phyloP scores from a whole-genome alignment of 2,888 invertebrate genomes.

The Heteromyza rotundicornis region DNA sequence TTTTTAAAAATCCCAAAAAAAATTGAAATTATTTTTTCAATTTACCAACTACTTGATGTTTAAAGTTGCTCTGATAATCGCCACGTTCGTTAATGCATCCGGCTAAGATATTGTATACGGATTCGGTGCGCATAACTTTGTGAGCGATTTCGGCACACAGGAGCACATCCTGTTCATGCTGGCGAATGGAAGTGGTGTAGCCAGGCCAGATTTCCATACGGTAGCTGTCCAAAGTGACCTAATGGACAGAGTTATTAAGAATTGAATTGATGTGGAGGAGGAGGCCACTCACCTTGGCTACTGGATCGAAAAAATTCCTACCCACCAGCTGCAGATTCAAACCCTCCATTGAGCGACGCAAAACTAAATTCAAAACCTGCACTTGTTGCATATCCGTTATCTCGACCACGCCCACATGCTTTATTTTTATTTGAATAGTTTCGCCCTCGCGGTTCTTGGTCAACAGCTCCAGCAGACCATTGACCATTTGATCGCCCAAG shows the following conservation, averaged over 20 bases:
- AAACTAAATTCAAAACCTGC: slow-evolving; percentile 79
- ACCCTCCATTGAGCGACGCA: slow-evolving; percentile 67
- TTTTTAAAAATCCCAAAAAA: no score
- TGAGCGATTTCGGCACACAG: slow-evolving; percentile 82
- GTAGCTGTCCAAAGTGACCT: slow-evolving; percentile 39
- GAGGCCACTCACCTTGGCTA: slow-evolving; percentile 70
- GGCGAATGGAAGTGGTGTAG: slow-evolving; percentile 81
- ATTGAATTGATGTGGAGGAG: no score
- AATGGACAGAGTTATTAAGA: no score
- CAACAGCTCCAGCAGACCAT: slow-evolving; percentile 68
- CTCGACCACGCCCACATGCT: slow-evolving; percentile 69
- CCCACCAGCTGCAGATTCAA: slow-evolving; percentile 74
- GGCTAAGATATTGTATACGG: slow-evolving; percentile 70
- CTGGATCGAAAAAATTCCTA: slow-evolving; percentile 75
- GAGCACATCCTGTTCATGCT: slow-evolving; percentile 79
- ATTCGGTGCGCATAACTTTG: slow-evolving; percentile 83
- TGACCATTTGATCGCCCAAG: slow-evolving; percentile 57
- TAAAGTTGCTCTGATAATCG: slow-evolving; percentile 66
- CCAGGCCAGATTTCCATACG: slow-evolving; percentile 84
- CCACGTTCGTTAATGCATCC: slow-evolving; percentile 64
- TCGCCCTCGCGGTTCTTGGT: slow-evolving; percentile 67
- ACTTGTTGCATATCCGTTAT: slow-evolving; percentile 74
- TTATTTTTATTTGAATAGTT: slow-evolving; percentile 67
- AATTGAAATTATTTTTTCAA: no score
- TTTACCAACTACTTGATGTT: slow-evolving; percentile 64